Conservation (phyloP, 2,888 invertebrate species). For the Tyria jacobaeae region DNA sequence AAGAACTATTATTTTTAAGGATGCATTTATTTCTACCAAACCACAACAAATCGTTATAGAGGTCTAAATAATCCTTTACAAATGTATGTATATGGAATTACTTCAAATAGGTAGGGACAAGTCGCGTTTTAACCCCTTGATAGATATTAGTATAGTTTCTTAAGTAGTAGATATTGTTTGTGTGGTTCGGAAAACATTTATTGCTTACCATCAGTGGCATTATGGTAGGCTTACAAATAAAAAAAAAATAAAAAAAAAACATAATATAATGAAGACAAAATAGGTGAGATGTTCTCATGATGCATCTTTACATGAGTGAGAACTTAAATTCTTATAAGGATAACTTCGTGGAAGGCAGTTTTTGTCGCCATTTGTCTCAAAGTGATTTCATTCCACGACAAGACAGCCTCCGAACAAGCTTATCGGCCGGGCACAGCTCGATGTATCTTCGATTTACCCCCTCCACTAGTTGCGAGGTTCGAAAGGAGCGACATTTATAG, state of each 20-base stretch:
- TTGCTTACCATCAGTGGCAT: no score
- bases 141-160: slow-evolving; percentile 10
- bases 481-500: slow-evolving; percentile 50
- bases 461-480: slow-evolving; percentile 34
- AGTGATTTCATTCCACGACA: slow-evolving; percentile 70
- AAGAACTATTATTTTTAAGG: no score
- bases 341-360: slow-evolving; percentile 69
- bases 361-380: slow-evolving; percentile 73
- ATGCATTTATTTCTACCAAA: no score
- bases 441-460: slow-evolving; percentile 63
- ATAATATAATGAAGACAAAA: slow-evolving; percentile 26
- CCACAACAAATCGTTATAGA: no score
- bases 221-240: no score
- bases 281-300: slow-evolving; percentile 50
- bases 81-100: neutral
- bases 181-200: slow-evolving; percentile 8
- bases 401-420: slow-evolving; percentile 67
- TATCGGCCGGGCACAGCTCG: slow-evolving; percentile 62
- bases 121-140: slow-evolving; percentile 7
- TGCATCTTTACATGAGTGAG: slow-evolving; percentile 58
- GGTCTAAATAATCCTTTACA: neutral
- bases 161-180: slow-evolving; percentile 23
- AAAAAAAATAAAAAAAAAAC: no score
- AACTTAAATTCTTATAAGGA: slow-evolving; percentile 57
- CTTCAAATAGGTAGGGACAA: no score